Percentiles rank a stretch among this genome's conserved stretches.
phyloP scores from a whole-genome alignment of 2,888 invertebrate genomes.

The Gymnoscelis rufifasciata region DNA sequence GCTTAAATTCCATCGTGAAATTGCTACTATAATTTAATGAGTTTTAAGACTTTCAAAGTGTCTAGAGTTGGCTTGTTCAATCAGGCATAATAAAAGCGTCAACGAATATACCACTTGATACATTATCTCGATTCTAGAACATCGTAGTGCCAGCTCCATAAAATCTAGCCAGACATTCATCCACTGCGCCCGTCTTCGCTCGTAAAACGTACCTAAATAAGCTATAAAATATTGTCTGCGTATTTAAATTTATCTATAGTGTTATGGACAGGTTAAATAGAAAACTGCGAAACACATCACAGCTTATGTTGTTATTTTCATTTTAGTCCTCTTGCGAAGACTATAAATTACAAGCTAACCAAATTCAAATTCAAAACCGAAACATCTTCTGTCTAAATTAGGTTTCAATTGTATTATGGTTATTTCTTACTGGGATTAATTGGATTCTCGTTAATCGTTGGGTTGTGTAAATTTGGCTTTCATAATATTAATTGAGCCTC shows the following conservation, averaged over 20 bases:
- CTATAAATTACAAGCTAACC: not conserved
- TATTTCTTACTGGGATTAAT: no score
- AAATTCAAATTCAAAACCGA: not conserved
- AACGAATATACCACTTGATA: conserved; percentile 31
- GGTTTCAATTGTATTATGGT: no score
- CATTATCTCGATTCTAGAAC: conserved; percentile 39
- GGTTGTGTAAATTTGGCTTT: no score
- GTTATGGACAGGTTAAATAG: conserved; percentile 42
- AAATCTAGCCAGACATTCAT: conserved; percentile 68
- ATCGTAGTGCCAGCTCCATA: conserved; percentile 48
- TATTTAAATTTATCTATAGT: conserved; percentile 72
- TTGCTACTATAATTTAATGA: conserved; percentile 1
- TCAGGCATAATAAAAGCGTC: conserved; percentile 26
- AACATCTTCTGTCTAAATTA: no score
- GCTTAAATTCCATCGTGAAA: conserved; percentile 2
- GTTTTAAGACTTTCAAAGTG: not conserved
- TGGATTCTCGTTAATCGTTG: not conserved
- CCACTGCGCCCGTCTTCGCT: conserved; percentile 62
- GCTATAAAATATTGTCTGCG: conserved; percentile 75
- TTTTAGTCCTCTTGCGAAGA: not conserved
- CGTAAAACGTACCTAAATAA: conserved; percentile 76
- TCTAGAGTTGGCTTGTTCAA: conserved; percentile 7
- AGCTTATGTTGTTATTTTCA: not conserved
- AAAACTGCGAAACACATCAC: conserved; percentile 25
- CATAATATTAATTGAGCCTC: no score